These are phyloP conservation scores for Cephalophus harveyi DNA, from an alignment of 2,113 vertebrate genomes.

Conservation along the genomic window DNA sequence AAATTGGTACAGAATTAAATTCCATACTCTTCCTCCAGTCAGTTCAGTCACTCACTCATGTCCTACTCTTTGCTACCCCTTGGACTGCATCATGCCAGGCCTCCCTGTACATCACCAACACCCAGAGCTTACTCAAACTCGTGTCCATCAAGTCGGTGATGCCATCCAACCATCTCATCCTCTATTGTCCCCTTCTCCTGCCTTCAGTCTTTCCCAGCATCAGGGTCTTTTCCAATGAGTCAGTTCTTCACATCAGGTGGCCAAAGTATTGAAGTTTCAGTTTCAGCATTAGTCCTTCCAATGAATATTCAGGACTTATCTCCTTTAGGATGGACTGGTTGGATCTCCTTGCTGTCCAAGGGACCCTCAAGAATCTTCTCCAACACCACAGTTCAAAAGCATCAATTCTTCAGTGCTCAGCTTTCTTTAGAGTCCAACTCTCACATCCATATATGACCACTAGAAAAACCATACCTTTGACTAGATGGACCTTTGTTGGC, in stretches of 20 bases:
- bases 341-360: not conserved
- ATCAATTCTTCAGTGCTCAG: not conserved
- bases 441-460: too few species aligned
- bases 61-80: not conserved
- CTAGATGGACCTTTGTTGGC: too few species aligned
- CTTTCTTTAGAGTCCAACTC: not conserved
- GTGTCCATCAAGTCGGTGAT: rapidly evolving
- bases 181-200: not conserved
- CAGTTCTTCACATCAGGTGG: not conserved
- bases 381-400: not conserved
- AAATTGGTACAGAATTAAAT: not conserved
- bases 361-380: not conserved
- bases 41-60: not conserved
- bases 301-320: not conserved
- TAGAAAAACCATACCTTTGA: too few species aligned
- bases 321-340: not conserved
- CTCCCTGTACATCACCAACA: not conserved
- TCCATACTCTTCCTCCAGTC: not conserved
- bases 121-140: rapidly evolving
- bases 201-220: not conserved
- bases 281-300: not conserved
- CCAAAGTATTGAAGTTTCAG: not conserved
- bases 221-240: not conserved
- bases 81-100: not conserved
- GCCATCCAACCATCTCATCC: not conserved